Evolutionary conservation across 2,797 vertebrate genomes (phyloP).

Genomic region (Eulemur coronatus): DNA sequence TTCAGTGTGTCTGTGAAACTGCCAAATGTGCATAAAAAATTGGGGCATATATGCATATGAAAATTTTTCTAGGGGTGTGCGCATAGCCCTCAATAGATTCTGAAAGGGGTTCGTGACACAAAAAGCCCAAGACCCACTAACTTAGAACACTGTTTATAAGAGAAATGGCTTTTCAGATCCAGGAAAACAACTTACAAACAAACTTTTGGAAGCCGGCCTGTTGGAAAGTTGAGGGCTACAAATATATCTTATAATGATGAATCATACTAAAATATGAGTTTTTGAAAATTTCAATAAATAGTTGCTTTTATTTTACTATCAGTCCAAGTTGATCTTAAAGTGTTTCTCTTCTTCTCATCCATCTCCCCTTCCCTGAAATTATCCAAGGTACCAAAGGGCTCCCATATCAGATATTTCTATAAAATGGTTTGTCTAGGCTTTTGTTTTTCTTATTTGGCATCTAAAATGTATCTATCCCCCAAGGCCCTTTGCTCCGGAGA

Average conservation of each 20-base stretch:
- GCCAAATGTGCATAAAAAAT: background rate
- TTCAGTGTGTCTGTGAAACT: background rate
- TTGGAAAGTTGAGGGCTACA: conserved; percentile 41
- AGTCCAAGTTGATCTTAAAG: background rate
- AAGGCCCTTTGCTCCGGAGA: background rate
- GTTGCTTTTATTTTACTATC: background rate
- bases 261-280: background rate
- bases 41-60: background rate
- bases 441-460: background rate
- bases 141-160: conserved; percentile 67
- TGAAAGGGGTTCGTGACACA: conserved; percentile 29
- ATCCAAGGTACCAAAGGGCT: background rate
- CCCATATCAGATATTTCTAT: background rate
- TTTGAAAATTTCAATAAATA: conserved; percentile 2
- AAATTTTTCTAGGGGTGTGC: background rate
- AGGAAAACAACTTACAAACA: conserved; percentile 58
- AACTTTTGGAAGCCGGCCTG: conserved; percentile 51
- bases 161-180: conserved; percentile 37
- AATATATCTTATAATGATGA: conserved; percentile 36
- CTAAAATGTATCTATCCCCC: background rate
- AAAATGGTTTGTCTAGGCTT: background rate
- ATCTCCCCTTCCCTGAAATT: background rate
- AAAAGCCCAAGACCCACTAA: conserved; percentile 33
- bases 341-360: background rate
- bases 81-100: background rate